Conservation (phyloP, 2,888 invertebrate genomes). For the Amphipyra berbera region DNA sequence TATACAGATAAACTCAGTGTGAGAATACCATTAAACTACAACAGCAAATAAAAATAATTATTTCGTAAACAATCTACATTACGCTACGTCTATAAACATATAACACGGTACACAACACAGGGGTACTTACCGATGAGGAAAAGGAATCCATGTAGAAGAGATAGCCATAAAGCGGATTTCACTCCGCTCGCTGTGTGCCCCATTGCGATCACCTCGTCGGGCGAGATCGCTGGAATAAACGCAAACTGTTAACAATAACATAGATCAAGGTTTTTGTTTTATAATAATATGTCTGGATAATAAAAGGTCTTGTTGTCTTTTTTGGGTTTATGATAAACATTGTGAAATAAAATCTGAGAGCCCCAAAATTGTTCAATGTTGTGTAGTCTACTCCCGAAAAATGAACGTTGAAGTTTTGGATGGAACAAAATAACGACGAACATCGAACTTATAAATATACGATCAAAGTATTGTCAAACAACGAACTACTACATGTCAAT, state of each 20-base stretch:
- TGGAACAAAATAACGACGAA: no score
- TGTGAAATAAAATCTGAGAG: no score
- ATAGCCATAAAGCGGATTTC: conserved; percentile 79
- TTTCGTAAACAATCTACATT: conserved; percentile 30
- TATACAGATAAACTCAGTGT: no score
- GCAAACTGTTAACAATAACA: conserved; percentile 52
- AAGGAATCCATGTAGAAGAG: conserved; percentile 84
- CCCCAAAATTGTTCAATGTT: no score
- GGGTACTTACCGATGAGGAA: conserved; percentile 81
- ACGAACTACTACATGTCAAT: no score
- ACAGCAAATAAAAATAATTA: no score
- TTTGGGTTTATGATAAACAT: not conserved
- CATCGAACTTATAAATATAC: no score
- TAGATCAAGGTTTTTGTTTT: conserved; percentile 19
- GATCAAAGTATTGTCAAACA: no score
- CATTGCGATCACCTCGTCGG: conserved; percentile 73
- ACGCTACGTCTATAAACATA: conserved; percentile 7
- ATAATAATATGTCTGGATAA: conserved; percentile 2
- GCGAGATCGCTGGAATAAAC: conserved; percentile 73
- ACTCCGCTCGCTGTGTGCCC: conserved; percentile 71
- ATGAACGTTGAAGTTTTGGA: no score
- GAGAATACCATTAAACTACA: no score
- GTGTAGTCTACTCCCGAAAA: no score
- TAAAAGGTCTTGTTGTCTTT: not conserved
- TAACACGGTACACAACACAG: conserved; percentile 30